These are phyloP conservation scores for Pelochelys cantorii DNA, from an alignment of 2,797 vertebrate species.

Conservation along the genomic window DNA sequence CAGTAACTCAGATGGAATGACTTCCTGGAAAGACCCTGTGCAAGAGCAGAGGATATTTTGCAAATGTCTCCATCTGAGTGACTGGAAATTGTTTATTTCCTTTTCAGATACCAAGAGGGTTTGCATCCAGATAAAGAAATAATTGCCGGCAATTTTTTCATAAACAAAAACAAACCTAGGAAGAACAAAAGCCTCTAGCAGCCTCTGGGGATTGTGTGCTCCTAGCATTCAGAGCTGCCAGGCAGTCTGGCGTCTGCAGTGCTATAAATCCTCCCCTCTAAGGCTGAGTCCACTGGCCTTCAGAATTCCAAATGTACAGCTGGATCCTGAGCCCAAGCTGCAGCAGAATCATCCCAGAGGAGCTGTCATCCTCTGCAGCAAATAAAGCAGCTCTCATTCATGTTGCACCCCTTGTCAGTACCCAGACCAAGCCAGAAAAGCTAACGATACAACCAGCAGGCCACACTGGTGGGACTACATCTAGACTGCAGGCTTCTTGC, in stretches of 20 bases:
- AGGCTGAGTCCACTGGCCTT: accelerated
- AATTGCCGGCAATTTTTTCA: conserved; percentile 18
- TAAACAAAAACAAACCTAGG: not conserved
- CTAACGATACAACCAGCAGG: too few species aligned
- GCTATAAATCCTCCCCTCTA: not conserved
- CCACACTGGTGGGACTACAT: too few species aligned
- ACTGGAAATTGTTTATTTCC: conserved; percentile 43
- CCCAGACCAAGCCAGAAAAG: too few species aligned
- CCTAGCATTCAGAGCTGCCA: not conserved
- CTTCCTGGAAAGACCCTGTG: accelerated
- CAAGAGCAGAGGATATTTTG: not conserved
- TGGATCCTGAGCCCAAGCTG: accelerated
- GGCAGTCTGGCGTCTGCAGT: not conserved
- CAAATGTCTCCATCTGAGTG: conserved; percentile 10
- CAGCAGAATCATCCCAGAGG: not conserved
- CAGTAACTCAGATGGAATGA: not conserved
- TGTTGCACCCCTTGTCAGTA: not conserved
- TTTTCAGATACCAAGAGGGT: conserved; percentile 10
- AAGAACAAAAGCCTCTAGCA: not conserved
- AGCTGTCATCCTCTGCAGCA: not conserved
- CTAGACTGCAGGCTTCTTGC: too few species aligned
- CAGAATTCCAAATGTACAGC: not conserved
- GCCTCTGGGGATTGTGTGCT: not conserved
- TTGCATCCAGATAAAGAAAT: conserved; percentile 6
- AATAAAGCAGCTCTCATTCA: accelerated